These are phyloP conservation scores for Rousettus leschenaultii DNA, from an alignment of 2,113 vertebrate genomes.

Conservation along the genomic window DNA sequence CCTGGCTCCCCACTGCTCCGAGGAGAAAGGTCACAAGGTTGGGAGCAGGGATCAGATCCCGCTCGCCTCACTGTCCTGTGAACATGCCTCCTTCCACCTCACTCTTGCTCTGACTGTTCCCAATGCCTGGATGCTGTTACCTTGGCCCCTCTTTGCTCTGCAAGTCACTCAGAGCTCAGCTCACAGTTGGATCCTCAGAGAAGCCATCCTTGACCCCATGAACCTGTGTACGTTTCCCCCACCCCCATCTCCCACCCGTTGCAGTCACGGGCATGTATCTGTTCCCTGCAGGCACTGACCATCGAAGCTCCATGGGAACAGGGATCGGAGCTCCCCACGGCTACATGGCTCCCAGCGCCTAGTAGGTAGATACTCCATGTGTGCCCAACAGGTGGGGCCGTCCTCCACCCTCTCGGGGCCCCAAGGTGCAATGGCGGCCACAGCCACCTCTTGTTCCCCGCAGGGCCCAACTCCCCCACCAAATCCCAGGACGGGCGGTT, in stretches of 20 bases:
- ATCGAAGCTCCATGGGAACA: not conserved
- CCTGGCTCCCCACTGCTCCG: not conserved
- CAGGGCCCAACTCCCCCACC: not conserved
- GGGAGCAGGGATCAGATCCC: not conserved
- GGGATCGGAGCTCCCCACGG: not conserved
- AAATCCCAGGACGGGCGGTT: not conserved
- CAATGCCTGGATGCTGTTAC: not conserved
- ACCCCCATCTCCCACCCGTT: not conserved
- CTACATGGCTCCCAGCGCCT: accelerated
- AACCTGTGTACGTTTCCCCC: not conserved
- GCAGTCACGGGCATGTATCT: accelerated
- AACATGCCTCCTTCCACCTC: not conserved
- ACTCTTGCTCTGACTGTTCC: not conserved
- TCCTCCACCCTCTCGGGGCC: not conserved
- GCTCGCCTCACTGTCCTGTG: not conserved
- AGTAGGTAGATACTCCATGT: accelerated
- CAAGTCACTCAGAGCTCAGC: not conserved
- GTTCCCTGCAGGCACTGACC: not conserved
- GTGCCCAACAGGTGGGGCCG: accelerated
- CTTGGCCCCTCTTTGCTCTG: not conserved
- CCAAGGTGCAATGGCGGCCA: not conserved
- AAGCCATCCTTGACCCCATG: not conserved
- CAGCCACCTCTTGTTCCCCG: not conserved
- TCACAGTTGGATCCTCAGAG: not conserved
- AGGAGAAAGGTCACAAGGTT: not conserved